phyloP scores from a whole-genome alignment of 2,888 invertebrate genomes.

The Agapetus fuscipes region DNA sequence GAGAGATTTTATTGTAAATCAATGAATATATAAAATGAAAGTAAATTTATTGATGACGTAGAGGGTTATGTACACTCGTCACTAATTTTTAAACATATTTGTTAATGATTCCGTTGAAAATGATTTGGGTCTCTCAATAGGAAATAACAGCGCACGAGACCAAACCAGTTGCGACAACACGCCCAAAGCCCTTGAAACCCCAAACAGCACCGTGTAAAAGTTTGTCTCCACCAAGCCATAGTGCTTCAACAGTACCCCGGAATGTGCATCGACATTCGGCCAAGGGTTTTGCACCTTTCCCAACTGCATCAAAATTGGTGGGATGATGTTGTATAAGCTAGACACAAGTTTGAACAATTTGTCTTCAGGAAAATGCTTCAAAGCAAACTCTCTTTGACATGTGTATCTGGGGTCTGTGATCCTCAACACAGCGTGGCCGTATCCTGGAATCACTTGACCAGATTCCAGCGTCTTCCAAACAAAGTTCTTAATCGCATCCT shows the following conservation, averaged over 20 bases:
- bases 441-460: conserved; percentile 95
- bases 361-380: conserved; percentile 89
- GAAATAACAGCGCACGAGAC: conserved; percentile 78
- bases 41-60: too few species aligned
- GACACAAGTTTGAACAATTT: conserved; percentile 86
- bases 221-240: conserved; percentile 88
- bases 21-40: too few species aligned
- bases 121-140: conserved; percentile 82
- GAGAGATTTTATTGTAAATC: too few species aligned
- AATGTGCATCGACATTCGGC: conserved; percentile 98
- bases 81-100: conserved; percentile 28
- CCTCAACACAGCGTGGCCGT: conserved; percentile 91
- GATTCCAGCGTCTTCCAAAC: conserved; percentile 95
- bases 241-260: conserved; percentile 86
- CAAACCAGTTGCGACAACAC: conserved; percentile 75
- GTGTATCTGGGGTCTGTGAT: conserved; percentile 89
- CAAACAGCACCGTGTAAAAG: conserved; percentile 90
- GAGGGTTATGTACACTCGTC: neutral
- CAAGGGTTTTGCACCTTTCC: conserved; percentile 98
- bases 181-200: conserved; percentile 81
- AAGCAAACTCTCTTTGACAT: conserved; percentile 89
- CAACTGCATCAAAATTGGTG: conserved; percentile 81
- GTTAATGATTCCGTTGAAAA: conserved; percentile 58
- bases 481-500: conserved; percentile 90
- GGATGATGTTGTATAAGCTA: conserved; percentile 85